Conservation (phyloP, 1,140 invertebrate species). For the Dufourea novaeangliae region DNA sequence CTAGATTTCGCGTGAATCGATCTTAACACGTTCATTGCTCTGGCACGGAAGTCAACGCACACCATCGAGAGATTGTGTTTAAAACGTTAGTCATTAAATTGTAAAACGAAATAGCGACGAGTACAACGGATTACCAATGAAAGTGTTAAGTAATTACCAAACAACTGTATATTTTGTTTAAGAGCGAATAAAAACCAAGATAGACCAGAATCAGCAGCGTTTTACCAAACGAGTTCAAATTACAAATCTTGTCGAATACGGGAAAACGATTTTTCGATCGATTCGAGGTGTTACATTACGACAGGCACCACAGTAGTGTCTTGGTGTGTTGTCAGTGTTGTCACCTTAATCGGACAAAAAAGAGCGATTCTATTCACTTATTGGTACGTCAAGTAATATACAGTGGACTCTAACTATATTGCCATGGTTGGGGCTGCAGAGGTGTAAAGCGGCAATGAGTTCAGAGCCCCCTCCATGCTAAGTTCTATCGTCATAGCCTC, state of each 20-base stretch:
- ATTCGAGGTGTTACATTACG: no score
- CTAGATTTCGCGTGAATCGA: neutral
- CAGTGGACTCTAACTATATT: no score
- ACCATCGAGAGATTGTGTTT: neutral
- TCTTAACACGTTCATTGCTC: slow-evolving; percentile 1
- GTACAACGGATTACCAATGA: slow-evolving; percentile 5
- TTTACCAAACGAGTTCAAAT: neutral
- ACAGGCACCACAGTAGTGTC: no score
- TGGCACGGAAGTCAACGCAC: neutral
- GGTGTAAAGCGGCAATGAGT: no score
- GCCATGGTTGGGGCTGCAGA: no score
- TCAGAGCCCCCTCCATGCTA: no score
- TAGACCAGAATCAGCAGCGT: neutral
- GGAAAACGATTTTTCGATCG: neutral
- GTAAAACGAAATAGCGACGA: neutral
- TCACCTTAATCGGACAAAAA: no score
- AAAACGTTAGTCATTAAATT: neutral
- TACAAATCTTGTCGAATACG: neutral
- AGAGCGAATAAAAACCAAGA: neutral
- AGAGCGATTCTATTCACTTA: no score
- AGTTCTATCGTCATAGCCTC: no score
- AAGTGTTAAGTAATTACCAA: slow-evolving; percentile 5
- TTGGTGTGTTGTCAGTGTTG: no score
- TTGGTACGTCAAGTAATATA: no score
- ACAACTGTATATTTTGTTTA: slow-evolving; percentile 4